Percentiles rank a stretch among this genome's conserved stretches.
Conservation (phyloP, 2,113 vertebrate genomes). For the Jacana jacana region DNA sequence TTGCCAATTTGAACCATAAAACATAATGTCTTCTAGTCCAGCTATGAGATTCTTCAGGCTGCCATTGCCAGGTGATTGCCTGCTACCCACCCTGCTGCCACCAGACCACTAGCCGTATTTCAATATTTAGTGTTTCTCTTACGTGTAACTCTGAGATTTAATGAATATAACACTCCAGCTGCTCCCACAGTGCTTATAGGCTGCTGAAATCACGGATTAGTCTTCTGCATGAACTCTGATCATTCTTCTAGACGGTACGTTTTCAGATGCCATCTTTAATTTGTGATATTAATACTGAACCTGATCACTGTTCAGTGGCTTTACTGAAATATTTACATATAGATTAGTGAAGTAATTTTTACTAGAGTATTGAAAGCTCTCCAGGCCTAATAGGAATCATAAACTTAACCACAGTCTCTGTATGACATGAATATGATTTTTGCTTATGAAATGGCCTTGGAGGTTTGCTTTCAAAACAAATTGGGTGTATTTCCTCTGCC, state of each 20-base stretch:
- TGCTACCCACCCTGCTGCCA: slow-evolving; percentile 14
- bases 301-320: slow-evolving; percentile 72
- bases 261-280: slow-evolving; percentile 75
- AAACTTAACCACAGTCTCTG: slow-evolving; percentile 66
- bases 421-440: slow-evolving; percentile 64
- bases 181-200: slow-evolving; percentile 27
- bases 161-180: background rate
- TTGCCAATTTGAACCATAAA: background rate
- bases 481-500: slow-evolving; percentile 26
- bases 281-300: slow-evolving; percentile 72
- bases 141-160: slow-evolving; percentile 16
- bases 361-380: slow-evolving; percentile 58
- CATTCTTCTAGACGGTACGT: slow-evolving; percentile 56
- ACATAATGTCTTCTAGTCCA: background rate
- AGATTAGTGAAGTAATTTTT: slow-evolving; percentile 66
- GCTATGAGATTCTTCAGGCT: background rate
- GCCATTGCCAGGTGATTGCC: slow-evolving; percentile 25
- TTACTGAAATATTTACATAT: slow-evolving; percentile 76
- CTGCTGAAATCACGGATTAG: slow-evolving; percentile 66
- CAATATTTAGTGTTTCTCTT: slow-evolving; percentile 34
- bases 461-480: slow-evolving; percentile 65
- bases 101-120: slow-evolving; percentile 41
- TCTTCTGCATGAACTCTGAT: slow-evolving; percentile 53
- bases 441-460: slow-evolving; percentile 61
- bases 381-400: slow-evolving; percentile 64